A percentile compares a stretch with the other conserved stretches of the same genome.
phyloP scores from a whole-genome alignment of 2,113 vertebrate species.

The Neolamprologus devosi region DNA sequence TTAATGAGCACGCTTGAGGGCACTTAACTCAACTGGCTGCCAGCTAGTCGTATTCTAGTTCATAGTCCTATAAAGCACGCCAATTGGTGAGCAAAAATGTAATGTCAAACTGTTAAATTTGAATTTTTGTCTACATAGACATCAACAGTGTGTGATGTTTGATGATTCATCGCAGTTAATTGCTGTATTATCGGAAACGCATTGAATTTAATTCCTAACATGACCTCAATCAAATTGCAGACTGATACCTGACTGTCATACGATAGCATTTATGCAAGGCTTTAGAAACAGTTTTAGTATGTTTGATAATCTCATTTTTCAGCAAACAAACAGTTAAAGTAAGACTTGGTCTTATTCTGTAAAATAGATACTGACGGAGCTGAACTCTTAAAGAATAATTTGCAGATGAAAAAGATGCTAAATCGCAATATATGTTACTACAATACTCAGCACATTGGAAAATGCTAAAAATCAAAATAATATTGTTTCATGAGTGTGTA shows the following conservation, averaged over 20 bases:
- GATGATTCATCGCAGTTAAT: background rate
- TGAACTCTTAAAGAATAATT: background rate
- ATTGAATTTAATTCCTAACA: background rate
- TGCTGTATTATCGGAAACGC: background rate
- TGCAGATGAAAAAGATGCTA: background rate
- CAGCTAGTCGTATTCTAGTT: background rate
- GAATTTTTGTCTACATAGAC: background rate
- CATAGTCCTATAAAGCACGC: background rate
- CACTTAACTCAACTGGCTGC: background rate
- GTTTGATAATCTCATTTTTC: background rate
- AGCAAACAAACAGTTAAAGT: background rate
- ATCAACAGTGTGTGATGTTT: background rate
- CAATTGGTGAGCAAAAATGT: background rate
- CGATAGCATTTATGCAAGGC: background rate
- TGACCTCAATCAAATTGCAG: background rate
- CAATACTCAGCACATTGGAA: background rate
- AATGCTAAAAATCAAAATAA: background rate
- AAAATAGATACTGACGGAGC: background rate
- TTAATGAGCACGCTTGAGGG: background rate
- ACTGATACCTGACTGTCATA: background rate
- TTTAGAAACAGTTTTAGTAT: background rate
- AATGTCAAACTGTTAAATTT: background rate
- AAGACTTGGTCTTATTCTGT: background rate
- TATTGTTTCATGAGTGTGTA: background rate
- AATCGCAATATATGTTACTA: background rate